phyloP scores from a whole-genome alignment of 2,113 vertebrate species.

The Rattus rattus region DNA sequence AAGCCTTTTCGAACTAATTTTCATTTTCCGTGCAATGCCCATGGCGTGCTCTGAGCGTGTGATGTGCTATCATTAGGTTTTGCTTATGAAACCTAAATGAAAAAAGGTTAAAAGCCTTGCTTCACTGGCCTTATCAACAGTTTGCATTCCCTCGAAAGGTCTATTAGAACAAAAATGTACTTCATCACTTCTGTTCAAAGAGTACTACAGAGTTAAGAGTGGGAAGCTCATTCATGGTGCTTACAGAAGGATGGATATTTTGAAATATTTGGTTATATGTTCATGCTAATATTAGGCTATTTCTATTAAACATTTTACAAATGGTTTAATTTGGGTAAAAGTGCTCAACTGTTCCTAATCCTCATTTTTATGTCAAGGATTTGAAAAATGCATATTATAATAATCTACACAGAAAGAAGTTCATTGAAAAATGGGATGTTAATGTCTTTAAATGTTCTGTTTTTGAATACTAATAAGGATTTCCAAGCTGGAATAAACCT shows the following conservation, averaged over 20 bases:
- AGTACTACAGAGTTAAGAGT: conserved; percentile 23
- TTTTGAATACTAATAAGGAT: not conserved
- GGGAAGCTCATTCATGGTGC: not conserved
- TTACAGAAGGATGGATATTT: conserved; percentile 38
- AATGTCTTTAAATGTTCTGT: not conserved
- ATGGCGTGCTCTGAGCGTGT: conserved; percentile 42
- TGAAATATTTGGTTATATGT: conserved; percentile 40
- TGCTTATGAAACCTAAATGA: conserved; percentile 72
- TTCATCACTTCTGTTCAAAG: conserved; percentile 63
- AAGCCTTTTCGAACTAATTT: conserved; percentile 73
- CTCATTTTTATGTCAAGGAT: not conserved
- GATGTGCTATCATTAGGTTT: conserved; percentile 57
- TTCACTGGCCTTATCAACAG: conserved; percentile 77
- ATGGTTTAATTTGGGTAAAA: conserved; percentile 24
- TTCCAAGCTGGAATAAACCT: not conserved
- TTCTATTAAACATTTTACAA: conserved; percentile 25
- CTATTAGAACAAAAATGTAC: conserved; percentile 52
- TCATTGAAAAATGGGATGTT: not conserved
- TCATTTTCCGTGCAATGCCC: conserved; percentile 63
- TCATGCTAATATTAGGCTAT: not conserved
- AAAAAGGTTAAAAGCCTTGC: conserved; percentile 73
- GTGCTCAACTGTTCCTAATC: not conserved
- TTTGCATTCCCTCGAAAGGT: conserved; percentile 64
- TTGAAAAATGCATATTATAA: not conserved
- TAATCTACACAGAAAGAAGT: conserved; percentile 6